Evolutionary conservation across 2,888 invertebrate genomes (phyloP).

Genomic region (Icerya purchasi): DNA sequence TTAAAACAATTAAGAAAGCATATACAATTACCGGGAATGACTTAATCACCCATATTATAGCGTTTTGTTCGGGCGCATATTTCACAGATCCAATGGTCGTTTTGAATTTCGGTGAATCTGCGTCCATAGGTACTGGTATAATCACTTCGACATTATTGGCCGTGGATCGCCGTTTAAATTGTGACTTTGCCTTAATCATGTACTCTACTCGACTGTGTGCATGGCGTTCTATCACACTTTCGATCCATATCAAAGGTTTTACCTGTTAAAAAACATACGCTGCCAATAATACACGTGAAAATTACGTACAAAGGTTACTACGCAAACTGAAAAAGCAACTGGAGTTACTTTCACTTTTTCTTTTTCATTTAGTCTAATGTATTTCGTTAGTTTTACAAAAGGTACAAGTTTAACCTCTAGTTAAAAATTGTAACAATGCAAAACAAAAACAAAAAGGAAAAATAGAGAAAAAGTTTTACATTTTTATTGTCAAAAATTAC

Average conservation of each 20-base stretch:
- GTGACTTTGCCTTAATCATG: constrained; percentile 44
- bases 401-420: too few relatives aligned
- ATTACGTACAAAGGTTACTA: too few relatives aligned
- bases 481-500: too few relatives aligned
- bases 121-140: constrained; percentile 38
- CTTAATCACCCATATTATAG: constrained; percentile 41
- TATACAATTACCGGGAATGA: constrained; percentile 32
- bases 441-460: too few relatives aligned
- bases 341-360: too few relatives aligned
- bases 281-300: too few relatives aligned
- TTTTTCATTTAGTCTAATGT: too few relatives aligned
- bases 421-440: too few relatives aligned
- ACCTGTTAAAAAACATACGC: too few relatives aligned
- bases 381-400: too few relatives aligned
- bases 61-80: constrained; percentile 40
- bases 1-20: constrained; percentile 9
- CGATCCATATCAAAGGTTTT: constrained; percentile 47
- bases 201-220: constrained; percentile 42
- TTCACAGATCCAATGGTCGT: constrained; percentile 39
- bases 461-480: too few relatives aligned
- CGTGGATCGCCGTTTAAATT: constrained; percentile 42
- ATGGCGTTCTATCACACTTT: constrained; percentile 42
- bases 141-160: constrained; percentile 47
- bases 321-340: too few relatives aligned
- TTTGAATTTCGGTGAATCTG: constrained; percentile 46